Conservation (phyloP, 1,140 invertebrate genomes). For the Notospermus geniculatus region DNA sequence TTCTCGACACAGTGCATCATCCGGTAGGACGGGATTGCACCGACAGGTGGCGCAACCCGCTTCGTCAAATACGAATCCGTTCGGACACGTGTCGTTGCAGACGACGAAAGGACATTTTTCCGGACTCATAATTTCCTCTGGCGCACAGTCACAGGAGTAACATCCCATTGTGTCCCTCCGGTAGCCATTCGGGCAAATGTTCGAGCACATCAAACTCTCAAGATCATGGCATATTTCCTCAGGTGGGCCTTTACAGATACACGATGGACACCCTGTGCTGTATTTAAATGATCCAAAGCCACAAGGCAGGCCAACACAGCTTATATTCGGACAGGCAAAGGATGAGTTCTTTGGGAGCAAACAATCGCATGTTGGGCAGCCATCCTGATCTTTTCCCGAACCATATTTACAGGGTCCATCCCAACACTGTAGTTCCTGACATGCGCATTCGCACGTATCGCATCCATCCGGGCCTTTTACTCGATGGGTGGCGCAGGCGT, state of each 20-base stretch:
- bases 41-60: conserved; percentile 2
- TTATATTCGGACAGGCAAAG: background rate
- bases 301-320: background rate
- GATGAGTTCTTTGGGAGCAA: background rate
- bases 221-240: background rate
- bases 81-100: background rate
- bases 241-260: conserved; percentile 2
- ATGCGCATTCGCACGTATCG: conserved; percentile 3
- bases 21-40: background rate
- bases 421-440: background rate
- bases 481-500: no score
- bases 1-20: background rate
- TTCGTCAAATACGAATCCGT: background rate
- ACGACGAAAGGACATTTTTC: background rate
- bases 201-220: background rate
- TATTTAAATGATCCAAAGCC: background rate
- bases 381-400: background rate
- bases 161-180: background rate
- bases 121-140: background rate
- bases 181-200: background rate
- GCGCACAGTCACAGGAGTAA: conserved; percentile 1
- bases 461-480: background rate
- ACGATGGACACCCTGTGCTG: background rate
- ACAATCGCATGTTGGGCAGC: background rate
- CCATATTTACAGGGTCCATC: conserved; percentile 5